Evolutionary conservation across 2,113 vertebrate genomes (phyloP).

Genomic region (Todiramphus saurophagus): DNA sequence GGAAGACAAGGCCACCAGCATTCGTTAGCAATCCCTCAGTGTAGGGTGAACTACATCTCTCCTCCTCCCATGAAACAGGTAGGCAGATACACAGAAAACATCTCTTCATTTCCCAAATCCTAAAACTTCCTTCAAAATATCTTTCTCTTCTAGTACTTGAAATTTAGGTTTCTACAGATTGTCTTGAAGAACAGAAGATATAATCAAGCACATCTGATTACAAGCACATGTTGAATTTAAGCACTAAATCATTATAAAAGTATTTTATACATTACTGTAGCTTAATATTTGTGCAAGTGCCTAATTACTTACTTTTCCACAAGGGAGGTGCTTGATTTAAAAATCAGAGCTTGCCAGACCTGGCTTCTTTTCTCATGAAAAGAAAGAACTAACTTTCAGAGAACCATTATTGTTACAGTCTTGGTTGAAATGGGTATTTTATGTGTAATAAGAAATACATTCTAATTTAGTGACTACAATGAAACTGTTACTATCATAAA

Average conservation of each 20-base stretch:
- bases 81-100: neutral
- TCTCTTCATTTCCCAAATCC: neutral
- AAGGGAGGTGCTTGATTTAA: neutral
- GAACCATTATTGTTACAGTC: neutral
- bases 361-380: neutral
- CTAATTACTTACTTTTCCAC: neutral
- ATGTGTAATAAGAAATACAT: neutral
- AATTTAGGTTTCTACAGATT: neutral
- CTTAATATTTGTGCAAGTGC: neutral
- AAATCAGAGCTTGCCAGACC: neutral
- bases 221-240: neutral
- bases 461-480: neutral
- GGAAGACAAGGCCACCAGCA: neutral
- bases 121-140: neutral
- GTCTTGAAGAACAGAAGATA: neutral
- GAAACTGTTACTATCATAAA: neutral
- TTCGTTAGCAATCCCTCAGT: neutral
- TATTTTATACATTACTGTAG: neutral
- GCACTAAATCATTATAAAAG: neutral
- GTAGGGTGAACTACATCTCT: neutral
- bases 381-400: neutral
- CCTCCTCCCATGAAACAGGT: neutral
- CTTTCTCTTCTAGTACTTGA: neutral
- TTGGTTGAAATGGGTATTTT: neutral
- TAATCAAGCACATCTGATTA: neutral